Conservation (phyloP, 2,888 invertebrate genomes). For the Lithophane leautieri region DNA sequence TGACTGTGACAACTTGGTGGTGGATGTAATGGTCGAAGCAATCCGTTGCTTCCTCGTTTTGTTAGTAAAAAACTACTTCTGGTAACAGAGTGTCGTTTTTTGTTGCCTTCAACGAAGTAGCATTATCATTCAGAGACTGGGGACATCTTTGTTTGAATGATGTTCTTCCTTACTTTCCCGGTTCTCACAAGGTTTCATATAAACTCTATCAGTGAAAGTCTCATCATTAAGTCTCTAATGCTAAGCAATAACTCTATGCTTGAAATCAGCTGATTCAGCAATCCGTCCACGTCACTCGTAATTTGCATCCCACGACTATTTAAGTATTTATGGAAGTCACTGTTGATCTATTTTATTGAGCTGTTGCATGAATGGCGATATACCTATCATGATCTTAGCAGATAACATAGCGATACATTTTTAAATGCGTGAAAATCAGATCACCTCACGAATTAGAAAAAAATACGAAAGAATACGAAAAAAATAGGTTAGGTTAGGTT, state of each 20-base stretch:
- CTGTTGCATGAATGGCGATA: constrained; percentile 13
- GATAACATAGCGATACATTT: constrained; percentile 28
- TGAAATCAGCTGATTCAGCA: constrained; percentile 27
- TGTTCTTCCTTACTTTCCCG: neutral
- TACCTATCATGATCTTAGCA: constrained; percentile 24
- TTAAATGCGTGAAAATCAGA: constrained; percentile 38
- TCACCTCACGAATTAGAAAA: constrained; percentile 29
- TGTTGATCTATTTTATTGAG: constrained; percentile 37
- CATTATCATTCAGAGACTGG: constrained; percentile 16
- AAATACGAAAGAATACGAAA: too few species aligned
- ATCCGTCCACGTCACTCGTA: constrained; percentile 20
- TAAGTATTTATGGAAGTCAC: constrained; percentile 15
- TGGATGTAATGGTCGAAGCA: constrained; percentile 38
- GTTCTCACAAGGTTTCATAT: neutral
- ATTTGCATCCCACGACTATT: constrained; percentile 33
- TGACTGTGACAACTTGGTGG: constrained; percentile 54
- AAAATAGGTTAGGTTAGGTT: constrained; percentile 22
- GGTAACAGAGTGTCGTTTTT: constrained; percentile 37
- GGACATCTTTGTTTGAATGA: constrained; percentile 2
- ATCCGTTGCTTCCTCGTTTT: constrained; percentile 60
- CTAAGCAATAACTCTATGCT: neutral
- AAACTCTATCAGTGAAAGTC: constrained; percentile 11
- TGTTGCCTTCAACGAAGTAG: constrained; percentile 31
- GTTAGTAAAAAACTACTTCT: constrained; percentile 47
- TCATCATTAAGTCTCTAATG: constrained; percentile 21